phyloP scores from a whole-genome alignment of 2,113 vertebrate genomes.

The Sterrhoptilus dennistouni region DNA sequence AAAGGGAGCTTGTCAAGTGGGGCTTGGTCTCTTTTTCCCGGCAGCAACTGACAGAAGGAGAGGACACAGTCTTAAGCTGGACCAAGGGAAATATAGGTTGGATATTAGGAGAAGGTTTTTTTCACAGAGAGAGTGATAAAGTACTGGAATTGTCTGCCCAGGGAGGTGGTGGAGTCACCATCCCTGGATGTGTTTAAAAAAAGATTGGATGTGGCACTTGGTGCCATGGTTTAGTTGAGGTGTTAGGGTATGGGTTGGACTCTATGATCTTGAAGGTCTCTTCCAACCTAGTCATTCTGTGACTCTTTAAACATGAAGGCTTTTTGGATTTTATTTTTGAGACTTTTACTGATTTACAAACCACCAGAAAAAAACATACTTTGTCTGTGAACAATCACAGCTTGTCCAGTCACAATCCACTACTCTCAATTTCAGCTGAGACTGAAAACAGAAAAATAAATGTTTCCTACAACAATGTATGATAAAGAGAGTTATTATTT shows the following conservation, averaged over 20 bases:
- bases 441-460: slow-evolving; percentile 68
- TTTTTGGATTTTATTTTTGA: neutral
- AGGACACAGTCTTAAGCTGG: neutral
- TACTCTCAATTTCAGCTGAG: slow-evolving; percentile 55
- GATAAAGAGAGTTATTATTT: slow-evolving; percentile 59
- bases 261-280: neutral
- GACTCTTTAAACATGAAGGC: slow-evolving; percentile 18
- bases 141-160: no score
- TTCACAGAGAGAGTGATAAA: neutral
- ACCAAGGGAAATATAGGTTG: neutral
- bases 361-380: neutral
- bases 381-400: slow-evolving; percentile 59
- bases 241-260: neutral
- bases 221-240: neutral
- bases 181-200: neutral
- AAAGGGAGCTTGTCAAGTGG: neutral
- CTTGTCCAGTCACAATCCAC: slow-evolving; percentile 52
- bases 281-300: neutral
- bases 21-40: no score
- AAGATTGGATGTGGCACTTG: neutral
- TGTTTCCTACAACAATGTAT: slow-evolving; percentile 48
- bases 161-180: neutral
- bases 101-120: neutral
- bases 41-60: neutral
- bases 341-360: slow-evolving; percentile 56